Evolutionary conservation across 37 sponge, comb jelly and placozoan genomes (phyloP), one percentile per base, ranked within the genome.

Genomic region (Axinella damicornis): DNA sequence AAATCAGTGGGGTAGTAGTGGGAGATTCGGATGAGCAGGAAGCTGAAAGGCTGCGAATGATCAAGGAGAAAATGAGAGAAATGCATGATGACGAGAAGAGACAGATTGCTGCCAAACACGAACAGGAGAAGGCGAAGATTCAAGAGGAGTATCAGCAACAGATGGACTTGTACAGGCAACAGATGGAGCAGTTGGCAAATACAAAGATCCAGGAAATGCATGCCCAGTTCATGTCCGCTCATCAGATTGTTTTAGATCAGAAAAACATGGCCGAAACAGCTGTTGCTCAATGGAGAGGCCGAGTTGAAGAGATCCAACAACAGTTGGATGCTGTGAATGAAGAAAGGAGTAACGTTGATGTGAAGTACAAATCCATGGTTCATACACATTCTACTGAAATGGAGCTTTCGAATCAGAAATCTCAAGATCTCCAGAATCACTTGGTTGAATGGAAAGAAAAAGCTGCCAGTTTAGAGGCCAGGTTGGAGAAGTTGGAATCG

Each of bases 131-230:
- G 70, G 20, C 9, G 34, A 30, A 67, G 21, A n/a, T 83, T 0
- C 20, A 53, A 64, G 78, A 77, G 22, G 79, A 72, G 4, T 58
- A 34, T 22, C 79, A 65, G 28, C 62, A 92, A 31, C 35, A 79
- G 53, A 56, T 85, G 65, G 89, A 85, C 1, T 31, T 31, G 0
- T 70, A 81, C 53, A 70, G 71, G 6, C 56, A 59, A 27, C 81
- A 80, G 35, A 54, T 75, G 37, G 93, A 92, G 37, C 57, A 84
- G 57, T 32, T 74, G 21, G 93, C 93, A 6, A 92, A 92, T 63
- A n/a, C 76, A 22, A 80, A 88, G 76, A 76, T 92, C 17, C 79
- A 92, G 66, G 69, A 41, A 18, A 17, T 84, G 0, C 82, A 92
- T 59, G 65, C 32, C 2, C 86, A 90, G 59, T 85, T 58, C 59